Evolutionary conservation across 2,797 vertebrate genomes (phyloP).

Genomic region (Rallus crepitans): DNA sequence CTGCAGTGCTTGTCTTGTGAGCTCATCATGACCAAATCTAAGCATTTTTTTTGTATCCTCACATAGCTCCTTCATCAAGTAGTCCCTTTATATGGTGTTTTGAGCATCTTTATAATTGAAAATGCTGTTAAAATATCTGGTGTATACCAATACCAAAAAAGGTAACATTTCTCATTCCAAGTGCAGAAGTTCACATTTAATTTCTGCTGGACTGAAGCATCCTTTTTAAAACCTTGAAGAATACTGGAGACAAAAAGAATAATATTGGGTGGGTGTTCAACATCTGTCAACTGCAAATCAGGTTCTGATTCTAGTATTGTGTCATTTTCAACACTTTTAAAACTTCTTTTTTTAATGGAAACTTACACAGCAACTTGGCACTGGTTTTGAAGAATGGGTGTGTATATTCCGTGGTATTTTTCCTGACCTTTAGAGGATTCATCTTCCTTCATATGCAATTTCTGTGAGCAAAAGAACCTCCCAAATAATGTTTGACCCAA

Average conservation of each 20-base stretch:
- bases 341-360: not conserved
- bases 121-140: not conserved
- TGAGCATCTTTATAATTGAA: not conserved
- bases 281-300: not conserved
- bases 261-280: not conserved
- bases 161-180: not conserved
- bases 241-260: not conserved
- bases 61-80: not conserved
- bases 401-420: not conserved
- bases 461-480: not conserved
- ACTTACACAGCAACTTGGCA: not conserved
- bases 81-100: not conserved
- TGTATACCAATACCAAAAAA: slow-evolving; percentile 15
- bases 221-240: not conserved
- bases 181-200: not conserved
- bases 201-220: not conserved
- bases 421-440: not conserved
- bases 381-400: not conserved
- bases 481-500: not conserved
- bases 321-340: not conserved
- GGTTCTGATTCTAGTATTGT: not conserved
- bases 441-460: not conserved
- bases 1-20: not conserved
- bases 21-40: not conserved
- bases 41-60: not conserved